phyloP scores from a whole-genome alignment of 2,888 invertebrate species.

The Epirrhoe alternata region DNA sequence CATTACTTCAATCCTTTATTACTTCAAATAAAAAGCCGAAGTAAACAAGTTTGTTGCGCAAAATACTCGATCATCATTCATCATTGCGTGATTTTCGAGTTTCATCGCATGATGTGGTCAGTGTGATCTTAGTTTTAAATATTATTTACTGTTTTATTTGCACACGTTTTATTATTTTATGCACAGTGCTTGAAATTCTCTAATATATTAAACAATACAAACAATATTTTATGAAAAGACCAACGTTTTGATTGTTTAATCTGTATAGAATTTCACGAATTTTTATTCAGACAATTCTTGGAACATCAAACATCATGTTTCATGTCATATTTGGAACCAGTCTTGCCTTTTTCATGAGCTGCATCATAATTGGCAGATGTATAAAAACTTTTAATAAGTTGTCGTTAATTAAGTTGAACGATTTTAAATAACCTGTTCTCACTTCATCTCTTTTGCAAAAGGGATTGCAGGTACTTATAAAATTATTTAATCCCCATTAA shows the following conservation, averaged over 20 bases:
- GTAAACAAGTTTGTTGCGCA: conserved; percentile 5
- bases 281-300: conserved; percentile 49
- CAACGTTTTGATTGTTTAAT: conserved; percentile 24
- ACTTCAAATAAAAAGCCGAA: conserved; percentile 17
- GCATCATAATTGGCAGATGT: conserved; percentile 25
- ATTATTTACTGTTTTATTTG: conserved; percentile 32
- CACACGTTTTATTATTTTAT: conserved; percentile 43
- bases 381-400: conserved; percentile 23
- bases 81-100: conserved; percentile 52
- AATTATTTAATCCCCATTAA: conserved; percentile 2
- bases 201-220: conserved; percentile 13
- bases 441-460: conserved; percentile 19
- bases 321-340: conserved; percentile 27
- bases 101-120: conserved; percentile 64
- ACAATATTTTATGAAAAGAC: not conserved
- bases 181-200: conserved; percentile 38
- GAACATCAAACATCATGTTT: conserved; percentile 18
- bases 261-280: conserved; percentile 48
- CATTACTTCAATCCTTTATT: conserved; percentile 28
- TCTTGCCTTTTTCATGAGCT: conserved; percentile 27
- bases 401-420: conserved; percentile 24
- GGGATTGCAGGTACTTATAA: conserved; percentile 3
- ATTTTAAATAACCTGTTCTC: conserved; percentile 23
- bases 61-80: conserved; percentile 29
- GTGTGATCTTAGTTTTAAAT: conserved; percentile 31